Conservation (phyloP, 2,797 vertebrate species). For the Acanthiza pusilla region DNA sequence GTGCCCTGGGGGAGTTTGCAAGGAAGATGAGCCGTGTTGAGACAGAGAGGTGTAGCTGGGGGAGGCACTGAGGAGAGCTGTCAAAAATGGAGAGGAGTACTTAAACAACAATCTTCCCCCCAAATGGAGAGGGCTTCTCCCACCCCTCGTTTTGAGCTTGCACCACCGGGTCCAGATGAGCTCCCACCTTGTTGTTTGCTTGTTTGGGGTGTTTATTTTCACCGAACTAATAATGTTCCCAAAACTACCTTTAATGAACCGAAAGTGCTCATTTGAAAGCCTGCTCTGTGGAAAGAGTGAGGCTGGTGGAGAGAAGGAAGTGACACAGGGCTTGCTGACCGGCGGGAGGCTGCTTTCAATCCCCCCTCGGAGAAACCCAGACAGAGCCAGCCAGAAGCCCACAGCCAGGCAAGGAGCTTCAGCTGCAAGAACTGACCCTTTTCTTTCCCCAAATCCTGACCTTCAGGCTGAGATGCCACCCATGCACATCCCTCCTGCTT, state of each 20-base stretch:
- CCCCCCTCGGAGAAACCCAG: background rate
- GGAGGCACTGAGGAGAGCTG: background rate
- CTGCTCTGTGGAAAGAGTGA: constrained; percentile 72
- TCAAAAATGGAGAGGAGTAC: background rate
- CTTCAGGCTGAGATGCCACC: background rate
- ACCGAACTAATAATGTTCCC: constrained; percentile 21
- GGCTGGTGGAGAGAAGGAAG: constrained; percentile 67
- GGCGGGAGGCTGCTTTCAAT: constrained; percentile 34
- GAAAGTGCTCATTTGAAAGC: constrained; percentile 61
- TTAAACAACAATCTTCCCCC: background rate
- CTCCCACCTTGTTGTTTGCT: background rate
- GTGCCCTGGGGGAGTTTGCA: background rate
- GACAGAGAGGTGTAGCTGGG: background rate
- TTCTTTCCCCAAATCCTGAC: background rate
- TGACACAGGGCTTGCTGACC: constrained; percentile 67
- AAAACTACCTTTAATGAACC: constrained; percentile 59
- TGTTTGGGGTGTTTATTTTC: background rate
- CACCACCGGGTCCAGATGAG: constrained; percentile 35
- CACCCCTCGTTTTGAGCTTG: background rate
- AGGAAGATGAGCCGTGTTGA: background rate
- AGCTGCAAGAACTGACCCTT: background rate
- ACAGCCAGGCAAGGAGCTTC: background rate
- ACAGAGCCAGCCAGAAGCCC: background rate
- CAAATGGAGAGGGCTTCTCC: background rate
- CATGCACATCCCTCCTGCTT: background rate